Percentiles rank a stretch among this genome's conserved stretches.
Conservation (phyloP, 2,797 vertebrate genomes). For the Cuculus canorus region DNA sequence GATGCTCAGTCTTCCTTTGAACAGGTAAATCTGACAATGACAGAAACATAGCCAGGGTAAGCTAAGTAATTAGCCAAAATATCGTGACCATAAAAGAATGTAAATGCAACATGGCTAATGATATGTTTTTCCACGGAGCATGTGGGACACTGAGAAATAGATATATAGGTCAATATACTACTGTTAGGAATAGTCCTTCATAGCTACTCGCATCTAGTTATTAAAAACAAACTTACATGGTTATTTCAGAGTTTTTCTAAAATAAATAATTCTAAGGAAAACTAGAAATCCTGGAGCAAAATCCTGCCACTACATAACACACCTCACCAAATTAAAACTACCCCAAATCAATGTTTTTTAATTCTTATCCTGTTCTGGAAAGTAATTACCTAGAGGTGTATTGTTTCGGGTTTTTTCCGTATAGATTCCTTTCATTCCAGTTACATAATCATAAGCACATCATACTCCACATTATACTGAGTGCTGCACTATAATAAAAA, state of each 20-base stretch:
- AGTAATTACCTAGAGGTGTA: neutral
- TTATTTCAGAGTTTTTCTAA: neutral
- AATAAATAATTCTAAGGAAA: neutral
- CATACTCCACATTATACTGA: neutral
- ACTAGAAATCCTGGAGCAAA: neutral
- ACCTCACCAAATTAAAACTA: neutral
- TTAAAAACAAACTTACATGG: neutral
- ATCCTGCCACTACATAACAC: neutral
- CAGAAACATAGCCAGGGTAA: neutral
- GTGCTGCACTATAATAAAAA: neutral
- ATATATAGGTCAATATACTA: neutral
- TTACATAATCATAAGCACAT: neutral
- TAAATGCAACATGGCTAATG: neutral
- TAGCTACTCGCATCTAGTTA: neutral
- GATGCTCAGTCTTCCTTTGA: neutral
- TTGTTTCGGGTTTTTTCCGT: neutral
- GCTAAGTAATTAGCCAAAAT: neutral
- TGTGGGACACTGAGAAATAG: neutral
- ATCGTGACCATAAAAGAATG: neutral
- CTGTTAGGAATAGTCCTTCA: neutral
- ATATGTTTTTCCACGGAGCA: neutral
- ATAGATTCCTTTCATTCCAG: neutral
- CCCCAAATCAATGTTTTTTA: neutral
- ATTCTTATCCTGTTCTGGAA: neutral
- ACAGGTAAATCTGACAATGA: neutral